A percentile compares a stretch with the other conserved stretches of the same genome.
Conservation (phyloP, 2,797 vertebrate species). For the Pterois miles region DNA sequence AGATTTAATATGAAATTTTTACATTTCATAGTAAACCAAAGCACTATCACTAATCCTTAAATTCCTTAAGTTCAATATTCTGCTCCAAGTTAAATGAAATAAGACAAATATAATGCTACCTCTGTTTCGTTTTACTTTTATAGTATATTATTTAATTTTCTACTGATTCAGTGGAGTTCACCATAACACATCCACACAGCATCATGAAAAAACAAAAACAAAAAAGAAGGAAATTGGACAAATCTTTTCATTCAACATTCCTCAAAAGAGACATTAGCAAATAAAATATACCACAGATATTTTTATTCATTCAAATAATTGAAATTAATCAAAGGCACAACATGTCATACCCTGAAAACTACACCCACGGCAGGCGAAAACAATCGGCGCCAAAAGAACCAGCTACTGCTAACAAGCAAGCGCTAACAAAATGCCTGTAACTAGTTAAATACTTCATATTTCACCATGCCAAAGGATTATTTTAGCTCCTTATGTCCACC, state of each 20-base stretch:
- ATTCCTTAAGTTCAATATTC: not conserved
- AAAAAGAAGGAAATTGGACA: too few relatives aligned
- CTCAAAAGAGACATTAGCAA: not conserved
- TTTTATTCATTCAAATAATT: not conserved
- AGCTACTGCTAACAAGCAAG: too few relatives aligned
- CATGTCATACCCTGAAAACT: too few relatives aligned
- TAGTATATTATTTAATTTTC: not conserved
- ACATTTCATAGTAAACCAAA: not conserved
- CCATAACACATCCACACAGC: not conserved
- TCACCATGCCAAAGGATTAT: too few relatives aligned
- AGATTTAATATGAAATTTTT: not conserved
- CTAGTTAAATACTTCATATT: too few relatives aligned
- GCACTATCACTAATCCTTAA: not conserved
- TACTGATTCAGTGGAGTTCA: not conserved
- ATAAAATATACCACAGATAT: not conserved
- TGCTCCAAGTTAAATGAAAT: not conserved
- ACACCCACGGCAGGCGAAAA: too few relatives aligned
- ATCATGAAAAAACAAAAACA: not conserved
- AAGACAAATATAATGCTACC: not conserved
- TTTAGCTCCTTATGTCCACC: too few relatives aligned
- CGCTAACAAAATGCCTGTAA: too few relatives aligned
- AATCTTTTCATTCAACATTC: too few relatives aligned
- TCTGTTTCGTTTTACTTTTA: not conserved
- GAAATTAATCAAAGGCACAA: not conserved
- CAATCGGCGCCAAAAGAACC: too few relatives aligned